phyloP scores from a whole-genome alignment of 2,888 invertebrate genomes.

The Drosophila robusta region DNA sequence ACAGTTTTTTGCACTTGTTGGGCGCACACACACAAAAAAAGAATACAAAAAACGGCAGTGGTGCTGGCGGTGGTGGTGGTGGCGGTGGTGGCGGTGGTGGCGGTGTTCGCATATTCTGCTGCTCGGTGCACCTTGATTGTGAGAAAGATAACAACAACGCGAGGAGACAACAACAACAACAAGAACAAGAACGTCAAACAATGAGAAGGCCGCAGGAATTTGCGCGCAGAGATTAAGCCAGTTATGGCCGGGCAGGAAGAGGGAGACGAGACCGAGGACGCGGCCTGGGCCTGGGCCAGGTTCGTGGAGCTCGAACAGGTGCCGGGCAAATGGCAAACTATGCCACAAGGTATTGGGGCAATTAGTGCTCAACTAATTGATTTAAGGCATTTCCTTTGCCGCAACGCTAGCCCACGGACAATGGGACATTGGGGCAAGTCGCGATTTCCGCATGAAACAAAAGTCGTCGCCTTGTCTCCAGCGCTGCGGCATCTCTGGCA shows the following conservation, averaged over 20 bases:
- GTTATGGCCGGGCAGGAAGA: conserved; percentile 33
- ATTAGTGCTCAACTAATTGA: conserved; percentile 85
- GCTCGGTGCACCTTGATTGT: conserved; percentile 76
- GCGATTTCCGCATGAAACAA: conserved; percentile 73
- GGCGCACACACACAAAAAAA: conserved; percentile 27
- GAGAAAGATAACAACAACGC: conserved; percentile 76
- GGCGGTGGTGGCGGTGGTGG: conserved; percentile 18
- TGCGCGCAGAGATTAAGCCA: conserved; percentile 73
- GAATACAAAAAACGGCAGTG: conserved; percentile 22
- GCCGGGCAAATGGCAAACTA: conserved; percentile 81
- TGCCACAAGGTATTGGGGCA: conserved; percentile 85
- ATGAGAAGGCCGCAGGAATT: conserved; percentile 80
- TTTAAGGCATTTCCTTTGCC: conserved; percentile 85
- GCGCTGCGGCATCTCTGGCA: conserved; percentile 67
- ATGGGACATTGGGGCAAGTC: conserved; percentile 25
- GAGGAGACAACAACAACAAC: conserved; percentile 57
- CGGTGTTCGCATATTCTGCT: conserved; percentile 50
- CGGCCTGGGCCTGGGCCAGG: conserved; percentile 3
- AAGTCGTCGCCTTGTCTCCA: conserved; percentile 69
- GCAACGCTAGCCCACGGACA: conserved; percentile 54
- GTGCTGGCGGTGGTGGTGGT: conserved; percentile 23
- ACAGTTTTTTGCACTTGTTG: conserved; percentile 76
- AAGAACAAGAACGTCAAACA: conserved; percentile 59
- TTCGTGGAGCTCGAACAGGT: conserved; percentile 62
- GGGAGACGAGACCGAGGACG: conserved; percentile 4